A percentile compares a stretch with the other conserved stretches of the same genome.
phyloP scores from a whole-genome alignment of 1,140 invertebrate species.

The Diorhabda elongata region DNA sequence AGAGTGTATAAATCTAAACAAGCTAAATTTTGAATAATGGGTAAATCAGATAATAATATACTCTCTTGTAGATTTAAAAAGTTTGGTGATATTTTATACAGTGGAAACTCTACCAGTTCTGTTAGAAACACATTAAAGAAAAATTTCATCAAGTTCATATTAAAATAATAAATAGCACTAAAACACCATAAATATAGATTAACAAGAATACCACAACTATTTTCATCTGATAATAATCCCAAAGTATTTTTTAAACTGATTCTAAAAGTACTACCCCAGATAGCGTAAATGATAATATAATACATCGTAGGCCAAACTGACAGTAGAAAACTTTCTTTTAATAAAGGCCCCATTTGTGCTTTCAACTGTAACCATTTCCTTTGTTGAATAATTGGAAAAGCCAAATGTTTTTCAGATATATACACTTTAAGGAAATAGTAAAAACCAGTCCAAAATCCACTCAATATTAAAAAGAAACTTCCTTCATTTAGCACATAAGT shows the following conservation, averaged over 20 bases:
- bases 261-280: conserved; percentile 51
- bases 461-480: conserved; percentile 58
- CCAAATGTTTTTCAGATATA: conserved; percentile 52
- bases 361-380: conserved; percentile 62
- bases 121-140: conserved; percentile 67
- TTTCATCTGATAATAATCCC: conserved; percentile 51
- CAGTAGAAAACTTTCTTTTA: conserved; percentile 55
- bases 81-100: conserved; percentile 45
- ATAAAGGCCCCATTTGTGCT: conserved; percentile 51
- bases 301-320: conserved; percentile 59
- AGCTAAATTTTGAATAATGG: conserved; percentile 66
- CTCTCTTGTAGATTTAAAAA: conserved; percentile 52
- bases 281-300: conserved; percentile 58
- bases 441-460: conserved; percentile 65
- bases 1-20: conserved; percentile 64
- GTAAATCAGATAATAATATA: conserved; percentile 53
- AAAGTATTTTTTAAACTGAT: conserved; percentile 48
- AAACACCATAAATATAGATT: conserved; percentile 65
- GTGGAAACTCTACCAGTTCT: conserved; percentile 59
- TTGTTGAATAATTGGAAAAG: conserved; percentile 65
- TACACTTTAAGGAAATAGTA: conserved; percentile 61
- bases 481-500: conserved; percentile 52
- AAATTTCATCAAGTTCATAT: conserved; percentile 63
- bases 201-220: conserved; percentile 53
- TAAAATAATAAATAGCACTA: conserved; percentile 62